phyloP scores from a whole-genome alignment of 1,140 invertebrate genomes.

The Papilio aristodemus region DNA sequence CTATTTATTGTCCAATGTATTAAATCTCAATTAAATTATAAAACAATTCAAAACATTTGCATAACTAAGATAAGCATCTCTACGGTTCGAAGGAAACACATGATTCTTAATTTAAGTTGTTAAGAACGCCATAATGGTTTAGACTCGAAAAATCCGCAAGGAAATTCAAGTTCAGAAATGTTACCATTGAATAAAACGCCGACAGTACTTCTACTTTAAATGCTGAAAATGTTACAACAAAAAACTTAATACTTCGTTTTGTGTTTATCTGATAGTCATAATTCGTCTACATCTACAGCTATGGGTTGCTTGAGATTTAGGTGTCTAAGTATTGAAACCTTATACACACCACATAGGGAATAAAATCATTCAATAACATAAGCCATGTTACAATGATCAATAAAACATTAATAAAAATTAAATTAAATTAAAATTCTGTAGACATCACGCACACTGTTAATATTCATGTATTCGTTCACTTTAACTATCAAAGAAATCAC shows the following conservation, averaged over 20 bases:
- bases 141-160: no score
- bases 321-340: neutral
- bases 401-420: neutral
- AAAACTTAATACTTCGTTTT: no score
- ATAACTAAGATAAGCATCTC: no score
- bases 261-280: no score
- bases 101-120: no score
- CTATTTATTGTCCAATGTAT: neutral
- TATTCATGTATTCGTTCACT: neutral
- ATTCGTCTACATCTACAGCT: no score
- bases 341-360: neutral
- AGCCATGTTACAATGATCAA: neutral
- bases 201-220: no score
- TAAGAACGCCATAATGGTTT: no score
- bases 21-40: neutral
- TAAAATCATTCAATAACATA: neutral
- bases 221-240: no score
- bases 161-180: no score
- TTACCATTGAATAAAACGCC: no score
- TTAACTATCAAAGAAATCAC: conserved; percentile 8
- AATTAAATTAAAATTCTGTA: conserved; percentile 16
- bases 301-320: neutral
- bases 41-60: neutral
- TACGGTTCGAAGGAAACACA: no score
- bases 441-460: neutral